Conservation (phyloP, 2,888 invertebrate genomes). For the Panopea generosa region DNA sequence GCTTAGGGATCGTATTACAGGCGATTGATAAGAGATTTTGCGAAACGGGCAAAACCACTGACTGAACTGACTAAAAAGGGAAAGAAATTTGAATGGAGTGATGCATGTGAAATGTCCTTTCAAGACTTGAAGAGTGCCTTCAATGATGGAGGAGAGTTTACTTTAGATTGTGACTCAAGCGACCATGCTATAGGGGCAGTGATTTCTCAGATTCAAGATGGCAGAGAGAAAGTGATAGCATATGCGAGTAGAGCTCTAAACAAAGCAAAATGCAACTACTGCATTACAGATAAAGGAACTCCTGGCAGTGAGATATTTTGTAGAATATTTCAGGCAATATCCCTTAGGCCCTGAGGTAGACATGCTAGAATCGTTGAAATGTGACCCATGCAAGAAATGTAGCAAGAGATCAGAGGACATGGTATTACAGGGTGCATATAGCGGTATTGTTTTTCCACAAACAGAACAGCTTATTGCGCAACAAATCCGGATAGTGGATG, state of each 20-base stretch:
- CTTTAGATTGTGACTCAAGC: conserved; percentile 51
- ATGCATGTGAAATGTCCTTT: conserved; percentile 37
- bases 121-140: conserved; percentile 23
- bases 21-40: conserved; percentile 17
- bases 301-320: conserved; percentile 19
- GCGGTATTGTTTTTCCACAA: not conserved
- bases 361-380: not conserved
- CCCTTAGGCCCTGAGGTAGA: not conserved
- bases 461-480: not conserved
- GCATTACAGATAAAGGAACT: conserved; percentile 21
- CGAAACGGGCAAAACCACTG: conserved; percentile 21
- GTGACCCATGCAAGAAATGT: not conserved
- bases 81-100: conserved; percentile 14
- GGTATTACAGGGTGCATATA: not conserved
- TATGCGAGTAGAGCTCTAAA: conserved; percentile 24
- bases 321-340: conserved; percentile 19
- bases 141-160: conserved; percentile 31
- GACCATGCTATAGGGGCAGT: conserved; percentile 55
- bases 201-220: conserved; percentile 41
- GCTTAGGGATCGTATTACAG: conserved; percentile 23
- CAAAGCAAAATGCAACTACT: conserved; percentile 18
- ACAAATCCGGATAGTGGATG: too few species aligned
- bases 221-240: conserved; percentile 20
- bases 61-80: conserved; percentile 23
- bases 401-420: not conserved